phyloP scores from a whole-genome alignment of 2,888 invertebrate genomes.

The Drosophila trichaetosa region DNA sequence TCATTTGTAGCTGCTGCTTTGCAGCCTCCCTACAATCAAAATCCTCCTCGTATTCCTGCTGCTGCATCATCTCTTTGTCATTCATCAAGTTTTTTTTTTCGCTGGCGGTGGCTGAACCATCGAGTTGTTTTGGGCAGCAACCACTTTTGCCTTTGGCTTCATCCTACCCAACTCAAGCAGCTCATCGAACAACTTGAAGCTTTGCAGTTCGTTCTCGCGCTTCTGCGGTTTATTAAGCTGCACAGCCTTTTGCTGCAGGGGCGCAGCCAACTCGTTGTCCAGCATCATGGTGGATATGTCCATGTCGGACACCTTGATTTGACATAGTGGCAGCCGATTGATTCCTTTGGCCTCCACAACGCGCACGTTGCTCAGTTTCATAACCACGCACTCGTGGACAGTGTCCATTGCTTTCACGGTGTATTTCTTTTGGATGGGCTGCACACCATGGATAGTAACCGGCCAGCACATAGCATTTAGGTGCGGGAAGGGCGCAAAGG shows the following conservation, averaged over 20 bases:
- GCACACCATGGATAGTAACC: slow-evolving; percentile 87
- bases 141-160: neutral
- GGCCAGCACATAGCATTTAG: slow-evolving; percentile 89
- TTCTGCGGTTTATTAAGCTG: neutral
- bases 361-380: slow-evolving; percentile 86
- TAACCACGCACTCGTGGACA: slow-evolving; percentile 87
- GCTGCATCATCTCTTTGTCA: neutral
- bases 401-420: slow-evolving; percentile 87
- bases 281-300: slow-evolving; percentile 75
- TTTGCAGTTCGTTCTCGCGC: slow-evolving; percentile 10
- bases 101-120: slow-evolving; percentile 41
- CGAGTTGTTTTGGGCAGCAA: slow-evolving; percentile 13
- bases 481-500: slow-evolving; percentile 87
- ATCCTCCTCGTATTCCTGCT: slow-evolving; percentile 27
- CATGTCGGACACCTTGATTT: slow-evolving; percentile 63
- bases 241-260: neutral
- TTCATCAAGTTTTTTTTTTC: slow-evolving; percentile 42
- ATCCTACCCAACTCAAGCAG: slow-evolving; percentile 26
- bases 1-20: slow-evolving; percentile 5
- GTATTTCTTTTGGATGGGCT: slow-evolving; percentile 86
- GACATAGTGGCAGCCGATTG: slow-evolving; percentile 54
- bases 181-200: slow-evolving; percentile 50
- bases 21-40: slow-evolving; percentile 54
- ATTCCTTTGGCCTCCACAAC: slow-evolving; percentile 33
- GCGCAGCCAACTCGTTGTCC: slow-evolving; percentile 46